Evolutionary conservation across 2,888 invertebrate species (phyloP).

Genomic region (Ophioninae sp.): DNA sequence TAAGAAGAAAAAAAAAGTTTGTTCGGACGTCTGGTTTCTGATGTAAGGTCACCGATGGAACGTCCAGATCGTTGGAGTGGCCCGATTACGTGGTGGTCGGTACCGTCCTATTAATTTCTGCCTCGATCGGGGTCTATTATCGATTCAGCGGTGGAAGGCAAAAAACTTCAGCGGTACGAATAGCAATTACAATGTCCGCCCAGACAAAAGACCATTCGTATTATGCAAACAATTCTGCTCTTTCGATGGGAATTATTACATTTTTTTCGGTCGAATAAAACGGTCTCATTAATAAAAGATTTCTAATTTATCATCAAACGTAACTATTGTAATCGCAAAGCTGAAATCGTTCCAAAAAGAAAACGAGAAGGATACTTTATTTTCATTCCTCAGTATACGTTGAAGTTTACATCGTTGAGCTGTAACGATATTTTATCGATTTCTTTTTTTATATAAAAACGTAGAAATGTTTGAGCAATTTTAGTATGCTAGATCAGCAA

Average conservation of each 20-base stretch:
- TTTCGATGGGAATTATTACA: neutral
- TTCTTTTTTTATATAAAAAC: too few species aligned
- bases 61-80: slow-evolving; percentile 68
- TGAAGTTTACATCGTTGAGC: too few species aligned
- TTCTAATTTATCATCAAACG: neutral
- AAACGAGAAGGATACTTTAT: neutral
- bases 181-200: neutral
- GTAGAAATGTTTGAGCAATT: too few species aligned
- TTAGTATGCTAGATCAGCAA: too few species aligned
- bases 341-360: neutral
- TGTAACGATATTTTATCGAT: too few species aligned
- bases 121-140: slow-evolving; percentile 92
- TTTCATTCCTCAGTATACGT: neutral
- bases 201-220: neutral
- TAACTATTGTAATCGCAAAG: neutral
- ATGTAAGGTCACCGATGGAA: slow-evolving; percentile 31
- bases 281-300: neutral
- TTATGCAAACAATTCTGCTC: neutral
- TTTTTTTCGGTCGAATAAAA: neutral
- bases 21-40: neutral
- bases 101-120: slow-evolving; percentile 87
- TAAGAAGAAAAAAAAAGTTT: neutral
- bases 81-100: slow-evolving; percentile 90
- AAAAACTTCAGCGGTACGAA: slow-evolving; percentile 88
- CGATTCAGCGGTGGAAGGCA: slow-evolving; percentile 93